Conservation (phyloP, 2,797 vertebrate genomes). For the Bradypodion pumilum region DNA sequence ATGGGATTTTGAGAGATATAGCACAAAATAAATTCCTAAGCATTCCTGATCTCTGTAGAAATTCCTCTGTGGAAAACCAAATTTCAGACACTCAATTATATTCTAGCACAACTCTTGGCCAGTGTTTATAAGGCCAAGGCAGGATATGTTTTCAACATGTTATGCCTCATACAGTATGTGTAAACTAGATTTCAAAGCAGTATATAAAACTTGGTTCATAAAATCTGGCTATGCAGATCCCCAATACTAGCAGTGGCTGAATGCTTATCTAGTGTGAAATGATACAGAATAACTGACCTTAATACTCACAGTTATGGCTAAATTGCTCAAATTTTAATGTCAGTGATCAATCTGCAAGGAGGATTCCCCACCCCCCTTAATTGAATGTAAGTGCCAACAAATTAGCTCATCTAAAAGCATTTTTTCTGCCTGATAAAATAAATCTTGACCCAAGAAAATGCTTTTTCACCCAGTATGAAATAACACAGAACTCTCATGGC, state of each 20-base stretch:
- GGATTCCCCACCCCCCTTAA: not conserved
- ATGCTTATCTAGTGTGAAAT: constrained; percentile 11
- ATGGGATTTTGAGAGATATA: too few species aligned
- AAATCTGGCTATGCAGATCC: not conserved
- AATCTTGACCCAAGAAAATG: not conserved
- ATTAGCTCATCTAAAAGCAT: not conserved
- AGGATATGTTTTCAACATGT: not conserved
- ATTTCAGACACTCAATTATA: not conserved
- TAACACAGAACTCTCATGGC: not conserved
- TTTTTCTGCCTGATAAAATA: not conserved
- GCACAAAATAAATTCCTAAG: too few species aligned
- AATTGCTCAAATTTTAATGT: not conserved
- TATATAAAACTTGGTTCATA: not conserved
- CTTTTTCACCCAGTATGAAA: not conserved
- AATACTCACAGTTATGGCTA: not conserved
- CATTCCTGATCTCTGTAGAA: not conserved
- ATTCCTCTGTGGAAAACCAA: not conserved
- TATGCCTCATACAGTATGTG: not conserved
- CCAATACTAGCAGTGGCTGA: not conserved
- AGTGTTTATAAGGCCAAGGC: not conserved
- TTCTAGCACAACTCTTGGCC: not conserved
- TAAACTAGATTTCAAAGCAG: not conserved
- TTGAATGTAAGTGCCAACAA: not conserved
- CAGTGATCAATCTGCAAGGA: not conserved
- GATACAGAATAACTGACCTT: constrained; percentile 1